phyloP scores from a whole-genome alignment of 2,797 vertebrate species.

The Holocentrus rufus region DNA sequence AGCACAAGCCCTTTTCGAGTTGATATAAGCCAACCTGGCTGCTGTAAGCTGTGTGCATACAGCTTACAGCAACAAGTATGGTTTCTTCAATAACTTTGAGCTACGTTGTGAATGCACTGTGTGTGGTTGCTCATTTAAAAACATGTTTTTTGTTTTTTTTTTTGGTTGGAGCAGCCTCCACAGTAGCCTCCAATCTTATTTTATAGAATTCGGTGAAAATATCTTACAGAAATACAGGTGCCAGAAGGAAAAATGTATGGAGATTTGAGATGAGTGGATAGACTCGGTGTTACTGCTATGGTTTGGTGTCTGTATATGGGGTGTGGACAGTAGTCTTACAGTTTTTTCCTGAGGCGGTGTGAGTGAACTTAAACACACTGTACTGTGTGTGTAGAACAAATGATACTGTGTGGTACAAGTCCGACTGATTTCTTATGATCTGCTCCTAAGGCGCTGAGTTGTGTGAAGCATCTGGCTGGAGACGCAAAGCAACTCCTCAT shows the following conservation, averaged over 20 bases:
- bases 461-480: slow-evolving; percentile 48
- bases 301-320: background rate
- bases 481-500: slow-evolving; percentile 54
- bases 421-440: slow-evolving; percentile 33
- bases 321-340: slow-evolving; percentile 8
- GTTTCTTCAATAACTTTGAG: background rate
- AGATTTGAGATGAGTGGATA: background rate
- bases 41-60: background rate
- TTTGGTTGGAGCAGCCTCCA: slow-evolving; percentile 1
- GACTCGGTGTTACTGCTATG: background rate
- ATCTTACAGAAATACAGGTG: background rate
- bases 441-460: slow-evolving; percentile 33
- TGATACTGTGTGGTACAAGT: slow-evolving; percentile 27
- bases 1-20: slow-evolving; percentile 3
- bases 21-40: slow-evolving; percentile 1
- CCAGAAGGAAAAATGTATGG: background rate
- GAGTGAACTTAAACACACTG: slow-evolving; percentile 9
- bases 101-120: background rate
- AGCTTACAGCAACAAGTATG: too few relatives aligned
- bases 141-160: background rate
- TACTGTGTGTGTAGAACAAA: slow-evolving; percentile 22
- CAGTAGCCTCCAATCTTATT: too few relatives aligned
- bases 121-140: background rate
- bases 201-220: too few relatives aligned
- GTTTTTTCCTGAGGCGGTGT: slow-evolving; percentile 20